These are phyloP conservation scores for Boloria euphrosyne DNA, from an alignment of 2,888 invertebrate genomes.

Conservation along the genomic window DNA sequence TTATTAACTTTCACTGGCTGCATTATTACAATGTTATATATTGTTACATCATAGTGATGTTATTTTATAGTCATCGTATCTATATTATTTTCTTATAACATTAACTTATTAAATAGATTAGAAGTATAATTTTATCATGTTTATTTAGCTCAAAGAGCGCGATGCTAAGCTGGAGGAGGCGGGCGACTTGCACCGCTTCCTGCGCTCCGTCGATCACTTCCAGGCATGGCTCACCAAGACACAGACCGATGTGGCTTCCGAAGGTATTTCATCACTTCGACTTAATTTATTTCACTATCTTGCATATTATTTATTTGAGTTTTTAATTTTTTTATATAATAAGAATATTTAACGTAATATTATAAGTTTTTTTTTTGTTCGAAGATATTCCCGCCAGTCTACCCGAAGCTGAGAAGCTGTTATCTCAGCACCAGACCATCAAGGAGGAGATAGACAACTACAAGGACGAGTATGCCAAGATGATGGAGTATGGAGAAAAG, in stretches of 20 bases:
- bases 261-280: conserved; percentile 66
- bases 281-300: not conserved
- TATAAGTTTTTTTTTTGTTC: conserved; percentile 6
- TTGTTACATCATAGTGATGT: too few relatives aligned
- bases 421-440: conserved; percentile 98
- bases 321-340: not conserved
- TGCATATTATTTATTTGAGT: not conserved
- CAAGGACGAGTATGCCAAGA: conserved; percentile 98
- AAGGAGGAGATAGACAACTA: conserved; percentile 99
- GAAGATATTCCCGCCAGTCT: conserved; percentile 94
- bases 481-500: conserved; percentile 99
- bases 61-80: too few relatives aligned
- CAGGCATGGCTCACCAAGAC: conserved; percentile 99
- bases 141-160: conserved; percentile 92
- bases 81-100: too few relatives aligned
- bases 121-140: too few relatives aligned
- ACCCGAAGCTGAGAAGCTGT: conserved; percentile 97
- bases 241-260: conserved; percentile 99
- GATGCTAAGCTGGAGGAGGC: conserved; percentile 99
- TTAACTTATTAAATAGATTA: too few relatives aligned
- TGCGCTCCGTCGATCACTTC: conserved; percentile 99
- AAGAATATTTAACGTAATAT: not conserved
- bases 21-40: too few relatives aligned
- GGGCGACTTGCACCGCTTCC: conserved; percentile 98
- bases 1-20: too few relatives aligned